Conservation (phyloP, 92 coral and sea anemone species). For the Umimayanthus kanabou region DNA sequence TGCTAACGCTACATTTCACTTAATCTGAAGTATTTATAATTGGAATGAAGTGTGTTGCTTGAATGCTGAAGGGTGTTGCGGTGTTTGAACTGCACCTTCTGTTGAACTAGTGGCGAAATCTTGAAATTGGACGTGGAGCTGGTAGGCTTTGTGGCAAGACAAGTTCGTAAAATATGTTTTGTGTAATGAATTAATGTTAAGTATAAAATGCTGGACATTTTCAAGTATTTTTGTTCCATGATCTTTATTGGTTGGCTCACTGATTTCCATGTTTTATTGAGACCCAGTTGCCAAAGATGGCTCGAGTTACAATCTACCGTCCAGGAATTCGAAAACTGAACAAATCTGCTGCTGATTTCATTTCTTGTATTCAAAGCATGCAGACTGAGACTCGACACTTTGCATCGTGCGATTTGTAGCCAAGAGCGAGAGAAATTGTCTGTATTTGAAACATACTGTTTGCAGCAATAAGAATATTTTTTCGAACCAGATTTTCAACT, state of each 20-base stretch:
- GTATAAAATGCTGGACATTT: background rate
- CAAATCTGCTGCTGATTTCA: background rate
- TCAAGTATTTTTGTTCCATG: background rate
- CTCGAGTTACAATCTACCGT: no score
- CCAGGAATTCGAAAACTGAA: background rate
- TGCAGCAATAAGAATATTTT: background rate
- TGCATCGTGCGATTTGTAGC: background rate
- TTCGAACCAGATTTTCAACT: background rate
- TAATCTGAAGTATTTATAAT: background rate
- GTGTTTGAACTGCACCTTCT: conserved; percentile 2
- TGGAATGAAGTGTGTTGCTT: background rate
- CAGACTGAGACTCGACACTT: background rate
- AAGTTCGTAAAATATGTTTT: background rate
- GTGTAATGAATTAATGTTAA: background rate
- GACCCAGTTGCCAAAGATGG: background rate
- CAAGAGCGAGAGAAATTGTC: background rate
- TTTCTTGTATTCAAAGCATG: background rate
- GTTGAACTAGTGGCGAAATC: background rate
- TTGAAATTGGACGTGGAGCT: background rate
- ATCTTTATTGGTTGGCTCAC: background rate
- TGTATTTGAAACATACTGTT: background rate
- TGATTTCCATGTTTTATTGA: background rate
- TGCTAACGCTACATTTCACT: background rate
- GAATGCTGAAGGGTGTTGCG: background rate
- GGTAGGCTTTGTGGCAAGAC: background rate